Conservation (phyloP, 2,113 vertebrate species). For the Pygoscelis adeliae region DNA sequence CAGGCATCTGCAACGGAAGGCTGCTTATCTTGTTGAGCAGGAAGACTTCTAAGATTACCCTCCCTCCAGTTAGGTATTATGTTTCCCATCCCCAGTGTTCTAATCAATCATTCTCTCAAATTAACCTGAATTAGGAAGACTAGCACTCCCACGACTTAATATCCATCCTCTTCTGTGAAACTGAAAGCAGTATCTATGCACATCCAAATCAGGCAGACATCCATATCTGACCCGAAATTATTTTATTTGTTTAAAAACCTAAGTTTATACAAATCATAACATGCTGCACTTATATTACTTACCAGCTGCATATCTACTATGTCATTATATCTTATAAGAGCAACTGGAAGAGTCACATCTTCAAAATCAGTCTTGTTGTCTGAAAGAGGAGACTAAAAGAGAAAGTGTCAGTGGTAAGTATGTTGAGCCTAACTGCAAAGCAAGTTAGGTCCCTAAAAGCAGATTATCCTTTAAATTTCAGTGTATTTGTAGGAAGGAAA, state of each 20-base stretch:
- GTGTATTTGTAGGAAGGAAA: background rate
- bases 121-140: background rate
- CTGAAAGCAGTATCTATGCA: background rate
- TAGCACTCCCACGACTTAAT: background rate
- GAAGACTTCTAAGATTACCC: background rate
- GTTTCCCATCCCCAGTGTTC: background rate
- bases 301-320: slow-evolving; percentile 84
- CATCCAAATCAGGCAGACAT: background rate
- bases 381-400: slow-evolving; percentile 76
- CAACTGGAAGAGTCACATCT: slow-evolving; percentile 84
- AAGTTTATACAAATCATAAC: background rate
- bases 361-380: slow-evolving; percentile 81
- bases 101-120: background rate
- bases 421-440: background rate
- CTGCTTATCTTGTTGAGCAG: background rate
- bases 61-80: background rate
- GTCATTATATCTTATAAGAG: slow-evolving; percentile 84
- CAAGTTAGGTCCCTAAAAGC: background rate
- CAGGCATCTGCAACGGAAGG: background rate
- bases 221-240: background rate
- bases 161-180: background rate
- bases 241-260: background rate
- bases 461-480: background rate
- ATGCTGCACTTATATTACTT: slow-evolving; percentile 10
- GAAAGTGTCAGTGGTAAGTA: background rate